Evolutionary conservation across 2,888 invertebrate genomes (phyloP), one percentile per base, ranked within the genome.

Genomic region (Acleris cristana): DNA sequence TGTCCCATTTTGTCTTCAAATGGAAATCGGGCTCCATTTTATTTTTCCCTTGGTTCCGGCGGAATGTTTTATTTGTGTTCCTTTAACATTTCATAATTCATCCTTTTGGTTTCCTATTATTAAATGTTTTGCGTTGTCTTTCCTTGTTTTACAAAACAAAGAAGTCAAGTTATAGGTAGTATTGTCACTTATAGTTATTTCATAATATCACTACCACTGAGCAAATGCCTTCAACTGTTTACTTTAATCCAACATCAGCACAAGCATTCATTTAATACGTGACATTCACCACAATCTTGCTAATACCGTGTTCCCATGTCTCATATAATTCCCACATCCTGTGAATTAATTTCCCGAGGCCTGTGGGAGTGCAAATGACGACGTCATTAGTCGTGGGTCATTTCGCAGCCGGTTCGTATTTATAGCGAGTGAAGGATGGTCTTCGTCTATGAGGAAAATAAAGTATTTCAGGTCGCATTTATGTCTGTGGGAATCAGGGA

Each of bases 371-470:
- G 66, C 56, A 44, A 66, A 66, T 66, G 61, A 66, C 61, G 66
- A 66, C 66, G 61, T 62, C 56, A 62, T 66, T 66, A 66, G 66
- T 66, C 48, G 18, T 61, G 61, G 66, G 66, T 66, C 66, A 66
- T 66, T 66, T 66, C 66, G 51, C 48, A 55, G 64, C 51, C 55
- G 52, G 52, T 58, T 52, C 61, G 56, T 57, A 57, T 62, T 56
- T 66, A 66, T 66, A 62, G 60, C 60, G 60, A 49, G 65, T 66
- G 66, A 66, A 56, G 56, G 44, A 66, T 57, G 65, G 44, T 56
- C 56, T 45, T 26, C 18, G 12, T 45, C 51, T 45, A 56, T 61
- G 57, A 64, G 56, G 66, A 62, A 66, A 66, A 57, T 56, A 61
- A 61, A 61, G 45, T 62, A 56, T 52, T 62, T 52, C 51, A 30